Evolutionary conservation across 2,113 vertebrate genomes (phyloP).

Genomic region (Scomber scombrus): DNA sequence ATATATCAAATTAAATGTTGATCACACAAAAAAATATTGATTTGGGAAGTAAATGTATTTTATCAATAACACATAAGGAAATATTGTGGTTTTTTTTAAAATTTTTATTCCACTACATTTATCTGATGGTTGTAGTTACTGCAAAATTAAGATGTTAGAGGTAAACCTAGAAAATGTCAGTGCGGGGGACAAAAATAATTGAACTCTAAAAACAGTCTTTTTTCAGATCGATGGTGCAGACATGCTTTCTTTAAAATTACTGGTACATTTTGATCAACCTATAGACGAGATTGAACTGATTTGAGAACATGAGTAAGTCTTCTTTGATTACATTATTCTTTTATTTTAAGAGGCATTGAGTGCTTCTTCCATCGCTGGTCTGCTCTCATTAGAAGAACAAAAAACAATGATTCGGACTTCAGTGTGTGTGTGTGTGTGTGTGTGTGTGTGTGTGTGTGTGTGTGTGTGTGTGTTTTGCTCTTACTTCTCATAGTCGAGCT

Average conservation of each 20-base stretch:
- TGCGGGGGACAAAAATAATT: not conserved
- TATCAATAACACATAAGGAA: no score
- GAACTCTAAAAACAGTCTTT: not conserved
- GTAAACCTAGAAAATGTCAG: not conserved
- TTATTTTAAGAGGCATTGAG: no score
- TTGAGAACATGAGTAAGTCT: not conserved
- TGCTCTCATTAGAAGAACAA: no score
- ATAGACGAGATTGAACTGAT: not conserved
- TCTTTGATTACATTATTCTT: not conserved
- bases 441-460: not conserved
- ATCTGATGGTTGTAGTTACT: no score
- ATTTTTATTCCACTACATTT: no score
- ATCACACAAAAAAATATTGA: no score
- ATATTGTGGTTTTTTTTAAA: no score
- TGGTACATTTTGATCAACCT: not conserved
- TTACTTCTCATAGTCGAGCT: constrained; percentile 94
- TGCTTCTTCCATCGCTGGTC: no score
- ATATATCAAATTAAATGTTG: no score
- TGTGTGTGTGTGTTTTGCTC: constrained; percentile 28
- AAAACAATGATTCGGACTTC: no score
- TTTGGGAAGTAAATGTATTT: not conserved
- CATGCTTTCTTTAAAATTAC: not conserved
- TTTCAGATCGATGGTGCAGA: not conserved
- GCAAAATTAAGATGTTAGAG: not conserved
- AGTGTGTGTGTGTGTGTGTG: constrained; percentile 2